phyloP scores from a whole-genome alignment of 1,140 invertebrate genomes.

The Drosophila ohnishii region DNA sequence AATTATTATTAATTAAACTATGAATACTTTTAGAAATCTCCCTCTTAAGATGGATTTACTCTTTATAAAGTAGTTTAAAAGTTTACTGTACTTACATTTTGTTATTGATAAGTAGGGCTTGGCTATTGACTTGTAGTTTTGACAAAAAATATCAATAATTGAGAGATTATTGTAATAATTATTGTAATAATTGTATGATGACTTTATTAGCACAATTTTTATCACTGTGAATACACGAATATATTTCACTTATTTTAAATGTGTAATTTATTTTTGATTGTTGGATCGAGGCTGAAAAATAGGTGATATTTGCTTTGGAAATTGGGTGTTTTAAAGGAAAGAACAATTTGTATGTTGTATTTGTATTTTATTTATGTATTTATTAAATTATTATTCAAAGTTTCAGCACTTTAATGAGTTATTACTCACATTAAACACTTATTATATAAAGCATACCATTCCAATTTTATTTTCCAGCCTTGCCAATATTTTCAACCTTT shows the following conservation, averaged over 20 bases:
- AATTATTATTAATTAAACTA: constrained; percentile 43
- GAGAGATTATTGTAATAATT: constrained; percentile 13
- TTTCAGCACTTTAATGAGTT: background rate
- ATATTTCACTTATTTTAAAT: constrained; percentile 30
- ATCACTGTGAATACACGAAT: constrained; percentile 67
- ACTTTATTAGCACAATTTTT: constrained; percentile 71
- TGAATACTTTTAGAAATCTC: background rate
- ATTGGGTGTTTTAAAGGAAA: background rate
- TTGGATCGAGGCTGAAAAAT: background rate
- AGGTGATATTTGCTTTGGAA: background rate
- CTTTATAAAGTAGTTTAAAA: constrained; percentile 3
- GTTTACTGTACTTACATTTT: constrained; percentile 48
- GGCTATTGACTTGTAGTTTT: constrained; percentile 39
- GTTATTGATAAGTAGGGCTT: constrained; percentile 52
- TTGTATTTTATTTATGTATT: background rate
- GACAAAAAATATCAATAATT: constrained; percentile 13
- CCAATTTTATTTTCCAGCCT: background rate
- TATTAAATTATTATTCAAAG: background rate
- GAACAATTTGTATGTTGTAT: background rate
- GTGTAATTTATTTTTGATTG: constrained; percentile 16
- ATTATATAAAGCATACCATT: background rate
- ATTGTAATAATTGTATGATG: constrained; percentile 7
- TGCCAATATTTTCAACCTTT: background rate
- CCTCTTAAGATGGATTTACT: constrained; percentile 1
- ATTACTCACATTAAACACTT: background rate